Evolutionary conservation across 2,113 vertebrate genomes (phyloP).

Genomic region (Cynoglossus semilaevis): DNA sequence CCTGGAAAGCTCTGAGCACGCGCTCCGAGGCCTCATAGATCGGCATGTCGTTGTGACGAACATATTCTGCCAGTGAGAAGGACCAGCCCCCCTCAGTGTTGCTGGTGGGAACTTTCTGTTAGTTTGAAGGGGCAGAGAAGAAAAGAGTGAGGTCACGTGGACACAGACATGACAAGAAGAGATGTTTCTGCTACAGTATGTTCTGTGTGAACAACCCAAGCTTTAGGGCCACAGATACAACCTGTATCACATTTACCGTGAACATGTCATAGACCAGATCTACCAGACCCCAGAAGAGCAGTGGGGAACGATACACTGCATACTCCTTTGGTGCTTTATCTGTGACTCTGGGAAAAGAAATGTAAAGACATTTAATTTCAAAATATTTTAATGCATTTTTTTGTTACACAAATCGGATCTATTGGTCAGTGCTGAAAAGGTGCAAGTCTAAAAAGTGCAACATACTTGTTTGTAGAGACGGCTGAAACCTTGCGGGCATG

Average conservation of each 20-base stretch:
- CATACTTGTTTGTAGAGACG: conserved; percentile 88
- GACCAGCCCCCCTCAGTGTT: conserved; percentile 99
- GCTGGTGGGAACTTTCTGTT: conserved; percentile 95
- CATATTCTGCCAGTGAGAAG: conserved; percentile 96
- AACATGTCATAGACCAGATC: conserved; percentile 98
- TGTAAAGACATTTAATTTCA: background rate
- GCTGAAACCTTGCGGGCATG: conserved; percentile 87
- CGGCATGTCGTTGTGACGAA: conserved; percentile 98
- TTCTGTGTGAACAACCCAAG: too few relatives aligned
- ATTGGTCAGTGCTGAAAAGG: background rate
- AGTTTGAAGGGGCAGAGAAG: background rate
- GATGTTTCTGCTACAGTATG: background rate
- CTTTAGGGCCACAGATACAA: too few relatives aligned
- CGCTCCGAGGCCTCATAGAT: conserved; percentile 94
- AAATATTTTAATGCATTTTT: background rate
- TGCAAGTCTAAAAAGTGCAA: background rate
- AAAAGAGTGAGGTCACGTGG: background rate
- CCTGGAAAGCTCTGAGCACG: conserved; percentile 95
- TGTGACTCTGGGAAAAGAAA: conserved; percentile 77
- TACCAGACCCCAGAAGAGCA: conserved; percentile 97
- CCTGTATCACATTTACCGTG: conserved; percentile 79
- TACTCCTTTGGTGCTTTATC: conserved; percentile 94
- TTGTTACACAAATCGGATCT: background rate
- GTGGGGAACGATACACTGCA: conserved; percentile 88
- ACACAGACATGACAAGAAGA: background rate